A percentile compares a stretch with the other conserved stretches of the same genome.
Evolutionary conservation across 2,797 vertebrate species (phyloP).

Genomic region (Arrhamphus sclerolepis): DNA sequence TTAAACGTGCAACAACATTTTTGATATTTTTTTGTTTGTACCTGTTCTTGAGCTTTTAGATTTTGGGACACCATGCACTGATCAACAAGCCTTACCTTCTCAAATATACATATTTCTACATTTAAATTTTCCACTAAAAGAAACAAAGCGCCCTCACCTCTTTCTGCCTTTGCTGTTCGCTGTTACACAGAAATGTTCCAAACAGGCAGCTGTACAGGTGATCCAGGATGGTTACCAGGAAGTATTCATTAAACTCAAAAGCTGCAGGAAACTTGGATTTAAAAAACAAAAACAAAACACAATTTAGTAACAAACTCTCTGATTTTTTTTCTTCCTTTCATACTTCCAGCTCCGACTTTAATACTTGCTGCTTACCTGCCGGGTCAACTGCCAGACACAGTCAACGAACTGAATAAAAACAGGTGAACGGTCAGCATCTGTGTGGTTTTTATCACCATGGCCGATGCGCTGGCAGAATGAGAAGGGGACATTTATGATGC

Average conservation of each 20-base stretch:
- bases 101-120: no score
- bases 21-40: neutral
- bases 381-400: slow-evolving; percentile 98
- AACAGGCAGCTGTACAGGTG: slow-evolving; percentile 98
- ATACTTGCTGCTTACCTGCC: slow-evolving; percentile 82
- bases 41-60: neutral
- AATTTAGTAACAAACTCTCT: no score
- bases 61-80: neutral
- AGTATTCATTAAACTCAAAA: slow-evolving; percentile 97
- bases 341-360: neutral
- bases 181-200: slow-evolving; percentile 96
- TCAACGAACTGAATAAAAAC: slow-evolving; percentile 98
- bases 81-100: neutral
- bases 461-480: slow-evolving; percentile 87
- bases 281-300: no score
- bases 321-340: no score
- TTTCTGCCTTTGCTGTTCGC: slow-evolving; percentile 91
- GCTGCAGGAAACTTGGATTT: slow-evolving; percentile 92
- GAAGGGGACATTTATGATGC: neutral
- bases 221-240: slow-evolving; percentile 94
- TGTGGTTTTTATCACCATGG: slow-evolving; percentile 96
- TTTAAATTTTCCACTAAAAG: neutral
- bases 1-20: neutral
- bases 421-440: slow-evolving; percentile 94
- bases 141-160: slow-evolving; percentile 81